These are phyloP conservation scores for Phycodurus eques DNA, from an alignment of 2,113 vertebrate species.

Conservation along the genomic window DNA sequence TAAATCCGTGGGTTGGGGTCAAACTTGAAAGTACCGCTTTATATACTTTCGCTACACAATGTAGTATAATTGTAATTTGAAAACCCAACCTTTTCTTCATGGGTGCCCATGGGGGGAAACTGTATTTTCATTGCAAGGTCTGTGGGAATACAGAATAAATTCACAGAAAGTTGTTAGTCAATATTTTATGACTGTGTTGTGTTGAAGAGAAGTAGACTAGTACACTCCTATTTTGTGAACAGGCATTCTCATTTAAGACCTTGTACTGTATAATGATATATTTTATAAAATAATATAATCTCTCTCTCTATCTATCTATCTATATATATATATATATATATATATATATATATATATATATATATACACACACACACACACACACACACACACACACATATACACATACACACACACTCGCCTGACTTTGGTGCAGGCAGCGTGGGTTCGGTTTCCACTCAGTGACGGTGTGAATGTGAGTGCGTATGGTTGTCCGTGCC, in stretches of 20 bases:
- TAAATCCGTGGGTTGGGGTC: background rate
- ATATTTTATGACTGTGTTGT: background rate
- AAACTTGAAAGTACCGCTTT: background rate
- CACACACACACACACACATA: too few relatives aligned
- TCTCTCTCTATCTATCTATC: too few relatives aligned
- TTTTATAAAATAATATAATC: too few relatives aligned
- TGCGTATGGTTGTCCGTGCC: too few relatives aligned
- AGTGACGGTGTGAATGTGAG: too few relatives aligned
- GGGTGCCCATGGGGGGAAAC: background rate
- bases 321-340: too few relatives aligned
- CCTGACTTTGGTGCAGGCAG: too few relatives aligned
- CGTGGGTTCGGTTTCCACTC: too few relatives aligned
- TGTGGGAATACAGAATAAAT: background rate
- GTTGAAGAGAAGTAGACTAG: too few relatives aligned
- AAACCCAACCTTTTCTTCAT: background rate
- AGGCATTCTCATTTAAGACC: background rate
- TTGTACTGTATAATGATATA: background rate
- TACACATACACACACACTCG: too few relatives aligned
- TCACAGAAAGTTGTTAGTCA: background rate
- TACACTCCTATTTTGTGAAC: background rate
- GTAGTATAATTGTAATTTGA: background rate
- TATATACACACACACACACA: too few relatives aligned
- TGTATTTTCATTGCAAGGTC: background rate
- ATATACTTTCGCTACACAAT: background rate
- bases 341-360: too few relatives aligned